Evolutionary conservation across 2,888 invertebrate species (phyloP).

Genomic region (Leptinotarsa tumamoca): DNA sequence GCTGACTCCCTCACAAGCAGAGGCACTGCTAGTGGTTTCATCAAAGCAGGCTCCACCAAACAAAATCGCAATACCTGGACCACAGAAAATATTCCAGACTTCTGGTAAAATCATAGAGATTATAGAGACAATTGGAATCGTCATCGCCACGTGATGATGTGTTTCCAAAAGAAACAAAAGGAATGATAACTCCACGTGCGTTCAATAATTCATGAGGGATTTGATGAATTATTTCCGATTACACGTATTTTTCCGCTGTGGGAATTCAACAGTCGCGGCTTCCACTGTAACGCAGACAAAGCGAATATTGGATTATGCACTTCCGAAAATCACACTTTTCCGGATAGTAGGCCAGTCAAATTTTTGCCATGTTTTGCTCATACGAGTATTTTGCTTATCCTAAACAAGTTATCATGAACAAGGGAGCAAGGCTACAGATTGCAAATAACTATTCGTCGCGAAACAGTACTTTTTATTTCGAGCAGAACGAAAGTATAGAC

Average conservation of each 20-base stretch:
- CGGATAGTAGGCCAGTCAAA: background rate
- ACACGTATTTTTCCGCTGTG: constrained; percentile 24
- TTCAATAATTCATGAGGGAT: constrained; percentile 21
- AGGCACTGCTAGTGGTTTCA: too few species aligned
- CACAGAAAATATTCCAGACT: too few species aligned
- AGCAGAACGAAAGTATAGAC: too few species aligned
- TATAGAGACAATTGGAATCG: too few species aligned
- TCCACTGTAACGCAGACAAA: background rate
- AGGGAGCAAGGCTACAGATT: too few species aligned
- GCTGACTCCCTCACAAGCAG: too few species aligned
- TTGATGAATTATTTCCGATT: constrained; percentile 27
- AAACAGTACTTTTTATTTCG: too few species aligned
- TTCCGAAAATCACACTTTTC: constrained; percentile 1
- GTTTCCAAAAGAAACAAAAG: background rate
- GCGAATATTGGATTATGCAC: constrained; percentile 4
- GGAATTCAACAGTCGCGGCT: background rate
- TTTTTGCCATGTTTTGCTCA: background rate
- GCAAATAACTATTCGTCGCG: too few species aligned
- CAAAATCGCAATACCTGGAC: too few species aligned
- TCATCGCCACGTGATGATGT: background rate
- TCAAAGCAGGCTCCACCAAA: too few species aligned
- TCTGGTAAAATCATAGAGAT: too few species aligned
- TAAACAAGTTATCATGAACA: too few species aligned
- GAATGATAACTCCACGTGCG: background rate
- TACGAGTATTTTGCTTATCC: background rate